Evolutionary conservation across 1,140 invertebrate species (phyloP).

Genomic region (Nymphalis io): DNA sequence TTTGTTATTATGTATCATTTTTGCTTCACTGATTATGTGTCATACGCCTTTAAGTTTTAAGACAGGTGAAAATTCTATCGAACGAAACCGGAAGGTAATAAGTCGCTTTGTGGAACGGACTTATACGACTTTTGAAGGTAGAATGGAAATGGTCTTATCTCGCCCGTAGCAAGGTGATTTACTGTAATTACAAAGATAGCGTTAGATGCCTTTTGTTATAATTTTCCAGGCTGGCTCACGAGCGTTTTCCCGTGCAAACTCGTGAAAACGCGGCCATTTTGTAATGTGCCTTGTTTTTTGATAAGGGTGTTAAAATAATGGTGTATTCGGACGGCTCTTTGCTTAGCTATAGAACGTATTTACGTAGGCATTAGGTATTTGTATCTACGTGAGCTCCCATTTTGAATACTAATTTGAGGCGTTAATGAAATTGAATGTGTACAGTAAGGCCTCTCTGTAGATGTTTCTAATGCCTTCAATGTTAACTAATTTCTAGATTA

Average conservation of each 20-base stretch:
- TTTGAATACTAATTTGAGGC: conserved; percentile 71
- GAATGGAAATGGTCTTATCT: conserved; percentile 71
- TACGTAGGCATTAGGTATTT: conserved; percentile 52
- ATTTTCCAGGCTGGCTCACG: conserved; percentile 77
- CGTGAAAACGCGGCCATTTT: conserved; percentile 77
- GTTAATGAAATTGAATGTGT: conserved; percentile 62
- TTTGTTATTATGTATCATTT: conserved; percentile 43
- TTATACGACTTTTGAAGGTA: conserved; percentile 59
- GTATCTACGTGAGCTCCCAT: conserved; percentile 69
- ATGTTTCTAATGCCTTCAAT: background rate
- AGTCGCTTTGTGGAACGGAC: conserved; percentile 45
- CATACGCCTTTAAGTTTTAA: conserved; percentile 46
- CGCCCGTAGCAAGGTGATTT: conserved; percentile 80
- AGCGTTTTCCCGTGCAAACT: conserved; percentile 74
- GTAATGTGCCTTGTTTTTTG: conserved; percentile 80
- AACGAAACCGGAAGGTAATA: conserved; percentile 58
- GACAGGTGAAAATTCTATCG: conserved; percentile 41
- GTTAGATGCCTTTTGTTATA: conserved; percentile 80
- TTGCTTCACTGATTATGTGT: conserved; percentile 31
- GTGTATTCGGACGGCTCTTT: conserved; percentile 68
- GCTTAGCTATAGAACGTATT: conserved; percentile 62
- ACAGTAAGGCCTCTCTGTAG: background rate
- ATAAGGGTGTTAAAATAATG: conserved; percentile 80
- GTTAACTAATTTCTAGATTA: conserved; percentile 7
- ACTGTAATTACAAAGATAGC: conserved; percentile 82